Percentiles rank a stretch among this genome's conserved stretches.
Evolutionary conservation across 1,140 invertebrate genomes (phyloP).

Genomic region (Heliconius hermathena): DNA sequence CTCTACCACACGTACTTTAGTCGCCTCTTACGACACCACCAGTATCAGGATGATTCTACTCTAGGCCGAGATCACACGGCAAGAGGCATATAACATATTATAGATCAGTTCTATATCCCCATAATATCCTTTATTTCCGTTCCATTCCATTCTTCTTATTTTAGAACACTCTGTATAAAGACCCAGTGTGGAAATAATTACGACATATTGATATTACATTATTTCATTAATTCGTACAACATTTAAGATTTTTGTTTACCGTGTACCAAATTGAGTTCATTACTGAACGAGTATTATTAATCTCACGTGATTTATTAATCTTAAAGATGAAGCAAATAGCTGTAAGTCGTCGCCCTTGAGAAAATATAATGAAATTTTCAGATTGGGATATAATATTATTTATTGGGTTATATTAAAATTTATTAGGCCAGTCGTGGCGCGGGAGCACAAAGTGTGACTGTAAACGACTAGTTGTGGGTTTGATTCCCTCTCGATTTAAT

Average conservation of each 20-base stretch:
- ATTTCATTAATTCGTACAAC: conserved; percentile 7
- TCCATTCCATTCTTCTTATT: not conserved
- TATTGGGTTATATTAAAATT: not conserved
- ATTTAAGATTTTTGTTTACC: conserved; percentile 1
- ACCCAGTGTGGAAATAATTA: not conserved
- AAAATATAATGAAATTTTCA: not conserved
- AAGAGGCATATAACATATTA: no score
- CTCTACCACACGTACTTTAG: no score
- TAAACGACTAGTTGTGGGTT: no score
- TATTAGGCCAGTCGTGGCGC: not conserved
- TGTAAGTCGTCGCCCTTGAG: not conserved
- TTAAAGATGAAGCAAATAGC: not conserved
- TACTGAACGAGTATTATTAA: not conserved
- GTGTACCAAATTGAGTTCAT: not conserved
- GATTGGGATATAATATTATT: not conserved
- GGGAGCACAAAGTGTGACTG: not conserved
- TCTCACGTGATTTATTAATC: conserved; percentile 4
- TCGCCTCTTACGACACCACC: no score
- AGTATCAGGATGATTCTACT: no score
- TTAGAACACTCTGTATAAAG: not conserved
- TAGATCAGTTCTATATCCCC: no score
- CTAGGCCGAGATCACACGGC: no score
- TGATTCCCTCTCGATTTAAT: no score
- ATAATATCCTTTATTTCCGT: no score
- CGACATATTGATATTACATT: conserved; percentile 1